Evolutionary conservation across 2,888 invertebrate genomes (phyloP), one percentile per base, ranked within the genome.

Genomic region (Eristalis tenax): DNA sequence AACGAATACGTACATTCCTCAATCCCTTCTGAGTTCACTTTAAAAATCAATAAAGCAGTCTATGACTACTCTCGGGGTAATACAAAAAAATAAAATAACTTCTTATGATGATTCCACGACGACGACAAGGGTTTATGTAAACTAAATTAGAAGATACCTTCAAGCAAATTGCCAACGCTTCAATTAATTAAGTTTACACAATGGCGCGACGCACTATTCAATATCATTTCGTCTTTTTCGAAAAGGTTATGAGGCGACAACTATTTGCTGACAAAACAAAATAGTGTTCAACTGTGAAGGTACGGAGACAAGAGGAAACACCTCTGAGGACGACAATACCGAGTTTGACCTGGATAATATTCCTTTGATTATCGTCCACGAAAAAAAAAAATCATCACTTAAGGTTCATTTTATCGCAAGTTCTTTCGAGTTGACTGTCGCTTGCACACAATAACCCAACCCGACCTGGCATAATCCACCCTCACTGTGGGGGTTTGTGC

Each of bases 381-480:
- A 74, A 79, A 68, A 74, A 69, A n/a, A n/a, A 32, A 74, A 69
- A 85, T 81, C 71, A 84, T 75, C 79, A 79, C 74, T 84, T 79
- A 70, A 76, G 26, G 80, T 84, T 56, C 56, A 73, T 71, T 84
- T 84, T 79, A 79, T 79, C 75, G 70, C 80, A 77, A 40, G 76
- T 85, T 68, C 84, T 76, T 73, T 73, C 22, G 63, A 73, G 73
- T 18, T 50, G 50, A 18, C 69, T 73, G 77, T 78, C 73, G 78
- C 74, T 86, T 86, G 82, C 82, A 78, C 82, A 71, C 86, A 82
- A 86, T 82, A 82, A 74, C 73, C 68, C 71, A 69, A 77, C 59
- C 50, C 71, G 15, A 59, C 68, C 64, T 35, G 35, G 38, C 50
- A 28, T 26, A 64, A 73, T 23, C 35, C 59, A 8, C 26, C n/a